Evolutionary conservation across 2,113 vertebrate genomes (phyloP).

Genomic region (Sapayoa aenigma): DNA sequence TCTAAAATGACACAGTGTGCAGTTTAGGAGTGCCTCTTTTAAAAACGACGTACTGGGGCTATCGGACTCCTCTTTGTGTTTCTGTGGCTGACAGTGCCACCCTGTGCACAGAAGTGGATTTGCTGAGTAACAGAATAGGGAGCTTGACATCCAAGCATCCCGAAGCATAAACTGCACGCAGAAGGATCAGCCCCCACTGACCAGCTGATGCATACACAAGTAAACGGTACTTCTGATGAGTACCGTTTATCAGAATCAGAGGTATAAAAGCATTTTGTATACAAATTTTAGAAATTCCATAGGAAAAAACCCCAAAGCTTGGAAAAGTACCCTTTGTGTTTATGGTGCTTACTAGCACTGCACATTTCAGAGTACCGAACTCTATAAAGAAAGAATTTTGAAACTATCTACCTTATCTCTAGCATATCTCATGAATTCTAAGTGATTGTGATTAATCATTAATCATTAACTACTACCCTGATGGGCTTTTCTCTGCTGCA

Average conservation of each 20-base stretch:
- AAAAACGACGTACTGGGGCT: rapidly evolving
- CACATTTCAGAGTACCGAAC: background rate
- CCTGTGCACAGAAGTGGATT: background rate
- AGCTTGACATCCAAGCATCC: background rate
- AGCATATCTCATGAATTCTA: background rate
- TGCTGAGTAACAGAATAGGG: too few species aligned
- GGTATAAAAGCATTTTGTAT: background rate
- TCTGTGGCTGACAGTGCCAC: background rate
- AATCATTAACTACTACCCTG: background rate
- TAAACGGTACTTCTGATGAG: background rate
- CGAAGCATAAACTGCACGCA: background rate
- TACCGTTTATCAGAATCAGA: background rate
- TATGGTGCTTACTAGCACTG: background rate
- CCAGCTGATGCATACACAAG: too few species aligned
- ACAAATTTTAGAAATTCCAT: background rate
- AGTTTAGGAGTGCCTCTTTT: too few species aligned
- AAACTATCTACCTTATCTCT: background rate
- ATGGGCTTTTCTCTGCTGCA: background rate
- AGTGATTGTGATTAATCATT: background rate
- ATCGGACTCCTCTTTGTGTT: rapidly evolving
- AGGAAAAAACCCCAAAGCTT: background rate
- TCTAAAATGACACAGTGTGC: too few species aligned
- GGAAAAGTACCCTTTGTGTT: background rate
- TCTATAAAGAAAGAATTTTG: background rate
- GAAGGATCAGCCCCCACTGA: background rate